Evolutionary conservation across 2,888 invertebrate genomes (phyloP), one percentile per base, ranked within the genome.

Genomic region (Scotopteryx bipunctaria): DNA sequence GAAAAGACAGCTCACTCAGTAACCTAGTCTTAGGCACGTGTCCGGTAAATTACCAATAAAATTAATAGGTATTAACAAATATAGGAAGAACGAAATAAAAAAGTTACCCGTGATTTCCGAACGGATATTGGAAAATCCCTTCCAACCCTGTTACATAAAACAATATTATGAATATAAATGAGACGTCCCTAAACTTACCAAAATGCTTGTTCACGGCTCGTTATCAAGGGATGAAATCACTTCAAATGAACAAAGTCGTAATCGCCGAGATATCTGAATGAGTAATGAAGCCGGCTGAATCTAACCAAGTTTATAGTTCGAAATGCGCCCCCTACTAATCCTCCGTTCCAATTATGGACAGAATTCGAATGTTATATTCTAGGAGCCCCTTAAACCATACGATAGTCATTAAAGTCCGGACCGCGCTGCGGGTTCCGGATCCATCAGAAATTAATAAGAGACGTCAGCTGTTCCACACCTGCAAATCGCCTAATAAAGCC

Each of bases 381-480:
- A 64, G 62, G 72, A 37, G 71, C 66, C 73, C 59, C 59, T 50
- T 45, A 45, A 52, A 45, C 48, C 59, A 52, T 52, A 49, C 46
- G 55, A 63, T 59, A 67, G 63, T 69, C 76, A 79, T 81, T 79
- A 78, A 76, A 80, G 78, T 76, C 70, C 67, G 70, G 66, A 67
- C 70, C 66, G 63, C 59, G 50, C 58, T 61, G 65, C 67, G 67
- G 72, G 74, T 74, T 76, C 63, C 64, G 68, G 69, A 81, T 78
- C 78, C 81, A 80, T 82, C 75, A 81, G 75, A 82, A 81, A 86
- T 84, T 86, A 85, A 86, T 84, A 86, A 57, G 68, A 75, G 74
- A 71, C 81, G 83, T 75, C 87, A 84, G 83, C 79, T 84, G 83
- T 65, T 78, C 73, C 69, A 75, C 82, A 85, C 83, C 86, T 83